Base-by-base conservation (phyloP, 2,888 invertebrate genomes). In the Tholera decimalis region DNA sequence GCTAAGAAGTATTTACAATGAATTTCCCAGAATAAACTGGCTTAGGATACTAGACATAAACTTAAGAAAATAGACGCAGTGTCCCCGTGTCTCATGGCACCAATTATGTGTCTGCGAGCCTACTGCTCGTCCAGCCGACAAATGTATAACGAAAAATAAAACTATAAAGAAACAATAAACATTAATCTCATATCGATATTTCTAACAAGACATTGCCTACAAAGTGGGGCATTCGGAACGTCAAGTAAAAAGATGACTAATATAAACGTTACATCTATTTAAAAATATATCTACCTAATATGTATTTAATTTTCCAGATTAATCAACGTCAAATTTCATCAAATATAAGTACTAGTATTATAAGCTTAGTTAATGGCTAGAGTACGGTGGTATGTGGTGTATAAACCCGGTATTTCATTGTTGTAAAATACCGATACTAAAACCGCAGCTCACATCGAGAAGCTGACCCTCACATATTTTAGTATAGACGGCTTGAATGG, bases 401-500 rank as follows among this genome's bases (percentile, higher is more conserved):
- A 49, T 30, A 35, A 58, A 30, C 18, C 18, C 5, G n/a, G 13
- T 55, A 39, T 57, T 49, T 24, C 28, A 56, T 41, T 18, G 46
- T 24, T 9, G 4, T 37, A 15, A 46, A 62, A 53, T 47, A 46
- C 47, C 37, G 24, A 49, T 68, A 64, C 28, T 4, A 20, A 24
- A 51, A 73, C 53, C 63, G 35, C 64, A 68, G 24, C 11, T 24
- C 20, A 37, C 6, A 15, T 28, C 39, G 18, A 30, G 24, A 35
- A 24, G n/a, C 22, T 26, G 30, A 51, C 50, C 63, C 41, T 37
- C 47, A n/a, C 33, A 62, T 49, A 62, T 43, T 72, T 62, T 20
- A 28, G 41, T 15, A 43, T 26, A 37, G 15, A 15, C 35, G 30
- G 11, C 22, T 50, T 18, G 9, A 20, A 68, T 24, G 4, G n/a